Evolutionary conservation across 2,888 invertebrate species (phyloP), one percentile per base, ranked within the genome.

Genomic region (Oxycera nigricornis): DNA sequence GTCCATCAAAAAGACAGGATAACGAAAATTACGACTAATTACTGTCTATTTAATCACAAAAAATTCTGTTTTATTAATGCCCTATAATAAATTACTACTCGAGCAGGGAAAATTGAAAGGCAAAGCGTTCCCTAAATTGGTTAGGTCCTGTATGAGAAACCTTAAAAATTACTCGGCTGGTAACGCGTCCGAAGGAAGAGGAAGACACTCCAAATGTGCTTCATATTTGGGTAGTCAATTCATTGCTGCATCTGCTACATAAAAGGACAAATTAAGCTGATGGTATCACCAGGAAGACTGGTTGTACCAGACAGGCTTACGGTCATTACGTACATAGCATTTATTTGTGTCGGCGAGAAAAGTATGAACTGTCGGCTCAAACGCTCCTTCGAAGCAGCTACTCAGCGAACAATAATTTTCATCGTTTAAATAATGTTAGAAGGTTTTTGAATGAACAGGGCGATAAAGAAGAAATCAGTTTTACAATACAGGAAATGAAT

Each of bases 1-100:
- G 9, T n/a, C 57, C 57, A 57, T 57, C 24, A 57, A 2, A 65
- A 9, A 55, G 11, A 70, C 70, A 55, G 31, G 52, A 55, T 55
- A 70, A 30, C 70, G 22, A 55, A 70, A 70, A 31, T 70, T 52
- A 30, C 52, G 30, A 31, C 59, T 72, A 72, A 72, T 72, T 72
- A 41, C 41, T 59, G 59, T 55, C 59, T 72, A 57, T 72, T 72
- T 72, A 59, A 72, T 72, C 72, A 72, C 39, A 59, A 59, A 59
- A 59, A 72, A 41, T 59, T 57, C 72, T 59, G 59, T 59, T 72
- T 72, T 72, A 72, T 72, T 72, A 72, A 72, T 72, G 59, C 59
- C 59, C 31, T 72, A 9, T 70, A 52, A 70, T 70, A 70, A 70
- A 70, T 70, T 70, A 70, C 52, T 31, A 31, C 30, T 70, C 55